Evolutionary conservation across 2,113 vertebrate species (phyloP).

Genomic region (Ictidomys tridecemlineatus): DNA sequence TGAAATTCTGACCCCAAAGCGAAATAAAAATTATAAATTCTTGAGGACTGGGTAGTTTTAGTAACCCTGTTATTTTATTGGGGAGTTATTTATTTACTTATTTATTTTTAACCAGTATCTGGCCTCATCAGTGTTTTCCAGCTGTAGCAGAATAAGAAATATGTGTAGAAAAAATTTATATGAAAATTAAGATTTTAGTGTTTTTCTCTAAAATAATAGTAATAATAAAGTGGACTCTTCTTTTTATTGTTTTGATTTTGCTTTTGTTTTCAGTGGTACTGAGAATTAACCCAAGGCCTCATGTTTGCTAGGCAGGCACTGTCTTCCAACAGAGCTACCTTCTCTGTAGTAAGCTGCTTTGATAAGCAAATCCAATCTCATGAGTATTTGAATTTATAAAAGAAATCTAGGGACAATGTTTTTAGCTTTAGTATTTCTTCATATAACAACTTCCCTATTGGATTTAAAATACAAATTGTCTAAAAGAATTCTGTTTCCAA

Average conservation of each 20-base stretch:
- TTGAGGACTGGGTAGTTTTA: slow-evolving; percentile 51
- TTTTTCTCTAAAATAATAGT: slow-evolving; percentile 23
- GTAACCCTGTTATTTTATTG: slow-evolving; percentile 56
- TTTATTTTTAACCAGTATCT: not conserved
- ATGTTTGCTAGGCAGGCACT: not conserved
- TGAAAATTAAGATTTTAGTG: slow-evolving; percentile 51
- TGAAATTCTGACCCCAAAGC: slow-evolving; percentile 43
- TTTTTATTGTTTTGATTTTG: not conserved
- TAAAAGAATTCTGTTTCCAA: slow-evolving; percentile 75
- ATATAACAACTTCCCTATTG: slow-evolving; percentile 52
- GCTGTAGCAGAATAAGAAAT: slow-evolving; percentile 24
- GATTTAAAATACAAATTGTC: slow-evolving; percentile 77
- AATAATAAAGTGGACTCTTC: not conserved
- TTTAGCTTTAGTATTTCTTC: slow-evolving; percentile 64
- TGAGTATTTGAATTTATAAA: slow-evolving; percentile 57
- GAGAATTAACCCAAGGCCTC: not conserved
- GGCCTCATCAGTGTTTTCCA: slow-evolving; percentile 29
- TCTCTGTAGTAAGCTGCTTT: not conserved
- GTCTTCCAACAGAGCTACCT: not conserved
- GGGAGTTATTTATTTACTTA: not conserved
- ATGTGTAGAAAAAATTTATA: not conserved
- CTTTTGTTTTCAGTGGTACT: not conserved
- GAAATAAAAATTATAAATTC: slow-evolving; percentile 12
- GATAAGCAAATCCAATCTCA: slow-evolving; percentile 39
- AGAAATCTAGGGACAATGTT: slow-evolving; percentile 22